Percentiles rank a stretch among this genome's conserved stretches.
phyloP scores from a whole-genome alignment of 2,888 invertebrate species.

The Dione juno region DNA sequence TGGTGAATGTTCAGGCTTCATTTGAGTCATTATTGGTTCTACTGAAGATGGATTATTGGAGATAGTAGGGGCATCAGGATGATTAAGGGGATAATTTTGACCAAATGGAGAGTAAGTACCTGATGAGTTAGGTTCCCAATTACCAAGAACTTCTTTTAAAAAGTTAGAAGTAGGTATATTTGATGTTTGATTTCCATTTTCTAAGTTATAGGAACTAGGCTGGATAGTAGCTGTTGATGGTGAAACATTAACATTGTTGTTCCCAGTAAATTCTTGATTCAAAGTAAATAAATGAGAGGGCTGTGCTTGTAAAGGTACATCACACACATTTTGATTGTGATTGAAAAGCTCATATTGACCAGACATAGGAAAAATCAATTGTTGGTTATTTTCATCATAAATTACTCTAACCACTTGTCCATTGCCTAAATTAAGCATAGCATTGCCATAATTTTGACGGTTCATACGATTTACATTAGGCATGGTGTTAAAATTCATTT shows the following conservation, averaged over 20 bases:
- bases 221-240: slow-evolving; percentile 57
- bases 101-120: slow-evolving; percentile 91
- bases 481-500: slow-evolving; percentile 61
- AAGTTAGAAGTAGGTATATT: slow-evolving; percentile 78
- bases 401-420: slow-evolving; percentile 74
- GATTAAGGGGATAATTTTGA: slow-evolving; percentile 82
- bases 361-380: slow-evolving; percentile 74
- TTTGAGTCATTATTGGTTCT: slow-evolving; percentile 58
- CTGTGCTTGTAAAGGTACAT: slow-evolving; percentile 66
- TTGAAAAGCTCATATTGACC: slow-evolving; percentile 78
- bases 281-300: slow-evolving; percentile 66
- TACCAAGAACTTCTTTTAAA: slow-evolving; percentile 88
- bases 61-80: slow-evolving; percentile 70
- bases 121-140: slow-evolving; percentile 88
- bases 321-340: slow-evolving; percentile 68
- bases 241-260: slow-evolving; percentile 59
- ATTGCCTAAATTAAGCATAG: slow-evolving; percentile 76
- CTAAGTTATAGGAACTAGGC: slow-evolving; percentile 57
- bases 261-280: slow-evolving; percentile 71
- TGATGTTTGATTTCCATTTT: slow-evolving; percentile 59
- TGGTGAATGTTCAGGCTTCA: slow-evolving; percentile 68
- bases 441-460: slow-evolving; percentile 72
- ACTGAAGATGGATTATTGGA: slow-evolving; percentile 60
- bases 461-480: slow-evolving; percentile 62
- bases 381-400: slow-evolving; percentile 78